These are phyloP conservation scores for Amblyjoppa fuscipennis DNA, from an alignment of 2,888 invertebrate genomes.

Conservation along the genomic window DNA sequence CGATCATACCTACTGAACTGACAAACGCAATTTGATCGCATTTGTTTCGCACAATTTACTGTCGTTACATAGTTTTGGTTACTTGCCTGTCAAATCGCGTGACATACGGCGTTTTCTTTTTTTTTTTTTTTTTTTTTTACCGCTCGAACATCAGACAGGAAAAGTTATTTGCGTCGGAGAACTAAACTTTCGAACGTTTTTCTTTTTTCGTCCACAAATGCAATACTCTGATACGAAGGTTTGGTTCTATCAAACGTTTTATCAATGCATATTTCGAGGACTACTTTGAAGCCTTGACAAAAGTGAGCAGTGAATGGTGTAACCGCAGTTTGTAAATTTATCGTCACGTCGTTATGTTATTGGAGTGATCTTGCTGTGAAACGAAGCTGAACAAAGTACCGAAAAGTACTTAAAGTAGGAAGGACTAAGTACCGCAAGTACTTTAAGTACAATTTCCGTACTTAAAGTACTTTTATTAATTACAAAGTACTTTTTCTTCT, in stretches of 20 bases:
- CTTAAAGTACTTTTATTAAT: too few relatives aligned
- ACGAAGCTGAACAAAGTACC: too few relatives aligned
- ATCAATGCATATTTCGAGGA: not conserved
- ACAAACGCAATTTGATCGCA: slow-evolving; percentile 17
- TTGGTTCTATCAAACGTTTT: not conserved
- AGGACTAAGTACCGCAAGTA: too few relatives aligned
- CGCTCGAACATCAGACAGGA: not conserved
- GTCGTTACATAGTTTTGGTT: slow-evolving; percentile 3
- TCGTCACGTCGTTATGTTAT: not conserved
- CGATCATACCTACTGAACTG: slow-evolving; percentile 8
- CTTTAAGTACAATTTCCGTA: too few relatives aligned
- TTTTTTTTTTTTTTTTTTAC: slow-evolving; percentile 3
- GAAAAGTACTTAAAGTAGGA: too few relatives aligned
- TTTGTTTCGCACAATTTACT: slow-evolving; percentile 4
- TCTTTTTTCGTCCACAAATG: not conserved
- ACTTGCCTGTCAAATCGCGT: slow-evolving; percentile 7
- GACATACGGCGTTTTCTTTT: slow-evolving; percentile 6
- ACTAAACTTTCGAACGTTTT: not conserved
- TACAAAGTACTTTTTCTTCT: too few relatives aligned
- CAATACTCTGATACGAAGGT: not conserved
- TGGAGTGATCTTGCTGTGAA: not conserved
- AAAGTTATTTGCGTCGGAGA: not conserved
- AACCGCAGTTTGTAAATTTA: not conserved
- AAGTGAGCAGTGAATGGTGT: not conserved
- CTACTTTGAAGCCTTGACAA: not conserved